Conservation (phyloP, 2,113 vertebrate genomes). For the Sebastes fasciatus region DNA sequence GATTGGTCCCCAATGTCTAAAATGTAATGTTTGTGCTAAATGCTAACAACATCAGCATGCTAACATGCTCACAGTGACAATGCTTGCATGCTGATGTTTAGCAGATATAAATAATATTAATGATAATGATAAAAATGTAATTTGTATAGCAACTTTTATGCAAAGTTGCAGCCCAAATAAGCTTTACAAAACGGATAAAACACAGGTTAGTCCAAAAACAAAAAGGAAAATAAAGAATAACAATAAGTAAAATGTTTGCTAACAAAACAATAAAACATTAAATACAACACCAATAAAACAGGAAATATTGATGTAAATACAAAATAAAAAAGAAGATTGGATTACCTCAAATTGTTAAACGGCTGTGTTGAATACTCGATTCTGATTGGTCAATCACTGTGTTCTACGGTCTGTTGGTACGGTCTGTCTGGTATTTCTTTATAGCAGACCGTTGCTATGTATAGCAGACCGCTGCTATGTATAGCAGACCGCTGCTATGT, state of each 20-base stretch:
- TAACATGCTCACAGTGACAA: background rate
- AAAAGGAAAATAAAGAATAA: background rate
- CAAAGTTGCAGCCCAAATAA: background rate
- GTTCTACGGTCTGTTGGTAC: too few relatives aligned
- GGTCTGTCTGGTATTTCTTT: too few relatives aligned
- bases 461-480: too few relatives aligned
- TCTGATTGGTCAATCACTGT: too few relatives aligned
- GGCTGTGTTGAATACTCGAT: too few relatives aligned
- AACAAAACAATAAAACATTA: background rate
- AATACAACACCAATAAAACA: background rate
- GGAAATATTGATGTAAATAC: too few relatives aligned
- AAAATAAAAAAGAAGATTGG: too few relatives aligned
- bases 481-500: too few relatives aligned
- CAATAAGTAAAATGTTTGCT: background rate
- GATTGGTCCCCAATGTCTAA: too few relatives aligned
- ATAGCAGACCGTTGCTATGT: too few relatives aligned
- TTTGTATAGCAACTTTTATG: background rate
- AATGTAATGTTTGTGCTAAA: background rate
- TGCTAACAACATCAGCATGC: background rate
- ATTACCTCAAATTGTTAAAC: too few relatives aligned
- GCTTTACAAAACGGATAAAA: background rate
- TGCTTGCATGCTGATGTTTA: background rate
- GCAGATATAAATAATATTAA: background rate
- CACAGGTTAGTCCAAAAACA: background rate
- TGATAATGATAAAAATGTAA: background rate